Evolutionary conservation across 2,113 vertebrate species (phyloP).

Genomic region (Himantopus leucocephalus): DNA sequence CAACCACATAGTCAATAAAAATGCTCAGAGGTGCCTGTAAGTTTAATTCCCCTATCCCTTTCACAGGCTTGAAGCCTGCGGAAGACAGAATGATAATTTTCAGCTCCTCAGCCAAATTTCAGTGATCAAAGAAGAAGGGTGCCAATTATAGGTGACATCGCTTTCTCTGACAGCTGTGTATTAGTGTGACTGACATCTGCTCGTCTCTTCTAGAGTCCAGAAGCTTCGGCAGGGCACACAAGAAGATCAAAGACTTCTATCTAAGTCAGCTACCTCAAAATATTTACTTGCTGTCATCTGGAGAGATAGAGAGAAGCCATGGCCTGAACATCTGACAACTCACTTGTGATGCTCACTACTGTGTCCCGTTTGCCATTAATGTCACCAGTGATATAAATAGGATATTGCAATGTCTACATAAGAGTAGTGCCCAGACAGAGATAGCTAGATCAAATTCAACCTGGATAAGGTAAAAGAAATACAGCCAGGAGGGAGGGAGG

Average conservation of each 20-base stretch:
- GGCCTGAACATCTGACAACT: constrained; percentile 48
- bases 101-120: background rate
- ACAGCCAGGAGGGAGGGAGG: background rate
- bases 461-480: background rate
- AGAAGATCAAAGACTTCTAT: constrained; percentile 53
- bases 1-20: constrained; percentile 10
- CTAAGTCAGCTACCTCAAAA: constrained; percentile 50
- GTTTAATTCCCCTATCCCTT: background rate
- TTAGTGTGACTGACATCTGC: constrained; percentile 3
- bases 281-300: constrained; percentile 65
- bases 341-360: background rate
- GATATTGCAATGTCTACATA: background rate
- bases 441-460: background rate
- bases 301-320: constrained; percentile 46
- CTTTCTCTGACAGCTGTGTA: background rate
- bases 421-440: background rate
- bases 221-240: constrained; percentile 34
- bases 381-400: constrained; percentile 2
- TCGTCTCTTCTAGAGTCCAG: background rate
- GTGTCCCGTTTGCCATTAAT: background rate
- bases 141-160: background rate
- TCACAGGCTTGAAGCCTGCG: background rate
- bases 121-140: background rate
- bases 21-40: background rate
- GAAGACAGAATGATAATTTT: background rate